These are phyloP conservation scores for Eumeta japonica DNA, from an alignment of 1,140 invertebrate species.

Conservation along the genomic window DNA sequence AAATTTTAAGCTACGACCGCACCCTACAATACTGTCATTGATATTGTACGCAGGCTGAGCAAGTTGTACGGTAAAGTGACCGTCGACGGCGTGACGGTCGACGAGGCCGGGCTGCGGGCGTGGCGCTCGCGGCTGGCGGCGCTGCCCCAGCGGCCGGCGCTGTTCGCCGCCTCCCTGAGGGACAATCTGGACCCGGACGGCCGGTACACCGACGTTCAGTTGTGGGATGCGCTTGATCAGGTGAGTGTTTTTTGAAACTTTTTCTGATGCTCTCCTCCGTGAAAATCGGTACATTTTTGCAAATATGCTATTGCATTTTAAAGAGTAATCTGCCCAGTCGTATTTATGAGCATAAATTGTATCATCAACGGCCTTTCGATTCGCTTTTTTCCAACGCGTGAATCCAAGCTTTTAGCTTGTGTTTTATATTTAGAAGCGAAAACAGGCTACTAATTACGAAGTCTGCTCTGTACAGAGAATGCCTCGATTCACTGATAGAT, in stretches of 20 bases:
- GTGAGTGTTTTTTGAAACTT: constrained; percentile 30
- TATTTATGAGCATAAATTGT: too few species aligned
- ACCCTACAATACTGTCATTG: neutral
- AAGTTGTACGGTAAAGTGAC: constrained; percentile 47
- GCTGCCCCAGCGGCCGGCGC: constrained; percentile 71
- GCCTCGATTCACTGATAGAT: too few species aligned
- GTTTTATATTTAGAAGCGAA: too few species aligned
- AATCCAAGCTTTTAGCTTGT: too few species aligned
- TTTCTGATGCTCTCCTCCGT: too few species aligned
- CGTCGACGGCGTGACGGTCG: constrained; percentile 62
- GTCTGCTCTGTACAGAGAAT: too few species aligned
- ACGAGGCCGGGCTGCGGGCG: constrained; percentile 59
- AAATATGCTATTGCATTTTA: too few species aligned
- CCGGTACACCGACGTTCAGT: constrained; percentile 57
- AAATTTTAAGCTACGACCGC: neutral
- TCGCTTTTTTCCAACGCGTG: too few species aligned
- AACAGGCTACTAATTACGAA: too few species aligned
- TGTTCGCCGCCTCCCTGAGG: constrained; percentile 66
- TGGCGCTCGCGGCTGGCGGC: constrained; percentile 66
- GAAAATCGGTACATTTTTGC: too few species aligned
- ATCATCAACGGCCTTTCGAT: too few species aligned
- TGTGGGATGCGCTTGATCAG: constrained; percentile 75
- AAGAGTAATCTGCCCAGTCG: too few species aligned
- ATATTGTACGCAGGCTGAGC: constrained; percentile 35
- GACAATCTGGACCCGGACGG: constrained; percentile 72